Evolutionary conservation across 2,888 invertebrate genomes (phyloP).

Genomic region (Calephelis perditalis): DNA sequence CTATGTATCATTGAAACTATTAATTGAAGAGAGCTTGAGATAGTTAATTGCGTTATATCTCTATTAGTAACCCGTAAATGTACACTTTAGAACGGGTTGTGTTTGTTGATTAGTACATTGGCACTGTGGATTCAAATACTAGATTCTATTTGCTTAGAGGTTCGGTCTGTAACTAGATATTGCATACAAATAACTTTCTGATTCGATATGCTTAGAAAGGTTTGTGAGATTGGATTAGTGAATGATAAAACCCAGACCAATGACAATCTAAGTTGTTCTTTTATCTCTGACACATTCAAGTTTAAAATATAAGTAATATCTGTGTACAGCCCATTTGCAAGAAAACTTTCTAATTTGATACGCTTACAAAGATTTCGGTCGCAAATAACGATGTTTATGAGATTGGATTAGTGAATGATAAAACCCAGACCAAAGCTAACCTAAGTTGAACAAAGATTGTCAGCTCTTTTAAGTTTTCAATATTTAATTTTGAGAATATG

Average conservation of each 20-base stretch:
- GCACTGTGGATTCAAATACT: background rate
- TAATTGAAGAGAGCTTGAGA: constrained; percentile 12
- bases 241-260: no score
- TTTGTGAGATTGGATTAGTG: background rate
- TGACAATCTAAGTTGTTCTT: no score
- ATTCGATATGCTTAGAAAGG: background rate
- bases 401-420: no score
- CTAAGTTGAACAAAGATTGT: no score
- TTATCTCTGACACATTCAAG: background rate
- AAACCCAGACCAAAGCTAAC: no score
- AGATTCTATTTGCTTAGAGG: background rate
- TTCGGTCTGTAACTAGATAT: background rate
- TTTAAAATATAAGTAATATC: constrained; percentile 7
- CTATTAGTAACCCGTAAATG: constrained; percentile 11
- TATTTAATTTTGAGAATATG: no score
- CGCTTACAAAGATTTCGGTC: background rate
- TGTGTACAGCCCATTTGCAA: constrained; percentile 20
- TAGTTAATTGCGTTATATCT: constrained; percentile 11
- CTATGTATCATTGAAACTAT: constrained; percentile 12
- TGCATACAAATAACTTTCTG: background rate
- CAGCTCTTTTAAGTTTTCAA: no score
- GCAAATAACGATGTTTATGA: background rate
- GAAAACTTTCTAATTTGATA: constrained; percentile 5
- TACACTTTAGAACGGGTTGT: constrained; percentile 11
- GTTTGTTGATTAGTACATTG: constrained; percentile 11